A percentile compares a stretch with the other conserved stretches of the same genome.
Evolutionary conservation across 2,113 vertebrate genomes (phyloP).

Genomic region (Pelvicachromis taeniatus): DNA sequence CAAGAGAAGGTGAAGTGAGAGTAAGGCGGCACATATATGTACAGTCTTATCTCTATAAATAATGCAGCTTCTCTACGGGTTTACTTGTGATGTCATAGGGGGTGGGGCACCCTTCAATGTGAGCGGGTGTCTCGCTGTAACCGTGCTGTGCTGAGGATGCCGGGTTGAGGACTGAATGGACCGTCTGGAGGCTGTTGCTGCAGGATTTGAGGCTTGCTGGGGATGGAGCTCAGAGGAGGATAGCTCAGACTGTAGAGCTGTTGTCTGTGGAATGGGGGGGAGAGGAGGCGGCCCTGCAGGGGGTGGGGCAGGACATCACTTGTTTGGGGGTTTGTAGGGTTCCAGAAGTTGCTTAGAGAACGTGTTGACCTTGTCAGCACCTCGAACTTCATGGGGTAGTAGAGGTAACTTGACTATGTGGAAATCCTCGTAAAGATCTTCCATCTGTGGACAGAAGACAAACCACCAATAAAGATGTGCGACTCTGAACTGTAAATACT

Average conservation of each 20-base stretch:
- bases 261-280: neutral
- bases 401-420: constrained; percentile 92
- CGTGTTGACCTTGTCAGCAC: constrained; percentile 88
- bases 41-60: neutral
- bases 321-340: constrained; percentile 86
- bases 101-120: neutral
- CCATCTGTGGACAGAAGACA: constrained; percentile 76
- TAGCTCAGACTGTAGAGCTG: constrained; percentile 24
- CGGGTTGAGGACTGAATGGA: neutral
- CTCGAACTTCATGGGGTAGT: constrained; percentile 89
- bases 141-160: constrained; percentile 1
- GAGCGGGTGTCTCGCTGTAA: neutral
- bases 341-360: constrained; percentile 91
- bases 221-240: neutral
- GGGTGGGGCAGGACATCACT: constrained; percentile 60
- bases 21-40: neutral
- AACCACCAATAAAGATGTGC: neutral
- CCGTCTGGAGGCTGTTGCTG: constrained; percentile 8
- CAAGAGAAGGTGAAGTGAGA: neutral
- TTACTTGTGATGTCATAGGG: neutral
- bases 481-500: neutral
- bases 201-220: constrained; percentile 22
- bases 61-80: neutral
- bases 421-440: constrained; percentile 94
- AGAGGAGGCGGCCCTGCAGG: neutral